Percentiles rank a stretch among this genome's conserved stretches.
Evolutionary conservation across 2,888 invertebrate genomes (phyloP).

Genomic region (Phengaris arion): DNA sequence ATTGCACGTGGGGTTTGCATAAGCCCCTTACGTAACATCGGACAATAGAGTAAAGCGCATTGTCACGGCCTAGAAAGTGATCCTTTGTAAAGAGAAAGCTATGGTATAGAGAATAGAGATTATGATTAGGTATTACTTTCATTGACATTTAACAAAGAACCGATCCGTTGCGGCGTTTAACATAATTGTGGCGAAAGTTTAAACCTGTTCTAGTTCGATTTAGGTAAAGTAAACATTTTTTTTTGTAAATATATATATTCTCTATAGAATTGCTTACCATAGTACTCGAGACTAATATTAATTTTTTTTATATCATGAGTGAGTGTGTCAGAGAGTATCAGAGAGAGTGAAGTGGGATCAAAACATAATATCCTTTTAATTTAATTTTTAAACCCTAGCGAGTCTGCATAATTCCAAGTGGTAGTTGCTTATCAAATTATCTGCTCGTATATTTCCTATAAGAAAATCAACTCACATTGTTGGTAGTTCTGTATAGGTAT

Average conservation of each 20-base stretch:
- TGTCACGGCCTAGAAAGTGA: slow-evolving; percentile 54
- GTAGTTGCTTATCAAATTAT: background rate
- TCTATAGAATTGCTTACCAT: no score
- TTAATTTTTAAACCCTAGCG: no score
- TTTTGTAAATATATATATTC: background rate
- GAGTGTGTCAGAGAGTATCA: no score
- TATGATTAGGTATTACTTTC: slow-evolving; percentile 55
- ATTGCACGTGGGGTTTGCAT: slow-evolving; percentile 32
- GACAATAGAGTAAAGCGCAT: slow-evolving; percentile 46
- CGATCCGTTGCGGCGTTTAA: slow-evolving; percentile 22
- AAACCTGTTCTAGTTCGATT: slow-evolving; percentile 1
- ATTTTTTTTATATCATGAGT: background rate
- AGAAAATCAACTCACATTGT: slow-evolving; percentile 38
- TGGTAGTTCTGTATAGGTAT: slow-evolving; percentile 46
- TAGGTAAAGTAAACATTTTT: background rate
- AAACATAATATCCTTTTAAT: background rate
- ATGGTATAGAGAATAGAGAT: slow-evolving; percentile 43
- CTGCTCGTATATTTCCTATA: background rate
- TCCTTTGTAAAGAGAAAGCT: slow-evolving; percentile 70
- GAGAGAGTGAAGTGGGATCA: slow-evolving; percentile 10
- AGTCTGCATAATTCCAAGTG: no score
- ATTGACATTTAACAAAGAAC: slow-evolving; percentile 45
- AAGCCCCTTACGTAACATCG: slow-evolving; percentile 20
- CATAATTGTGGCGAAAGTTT: slow-evolving; percentile 20
- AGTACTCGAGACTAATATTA: no score